Conservation (phyloP, 2,113 vertebrate genomes). For the Oncorhynchus masou region DNA sequence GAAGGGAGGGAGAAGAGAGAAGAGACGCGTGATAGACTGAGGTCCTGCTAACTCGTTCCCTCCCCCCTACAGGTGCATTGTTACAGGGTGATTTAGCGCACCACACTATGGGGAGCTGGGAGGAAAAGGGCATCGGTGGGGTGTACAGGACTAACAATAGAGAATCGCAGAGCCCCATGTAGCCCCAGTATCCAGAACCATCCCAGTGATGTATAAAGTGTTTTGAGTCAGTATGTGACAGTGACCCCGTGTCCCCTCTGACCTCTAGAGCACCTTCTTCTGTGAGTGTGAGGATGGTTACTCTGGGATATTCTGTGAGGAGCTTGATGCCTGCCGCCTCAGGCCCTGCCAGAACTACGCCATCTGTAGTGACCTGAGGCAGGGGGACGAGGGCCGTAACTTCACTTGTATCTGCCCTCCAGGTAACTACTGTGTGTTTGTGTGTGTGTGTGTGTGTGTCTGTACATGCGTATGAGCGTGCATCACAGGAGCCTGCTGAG, state of each 20-base stretch:
- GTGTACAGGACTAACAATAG: too few relatives aligned
- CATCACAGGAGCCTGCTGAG: too few relatives aligned
- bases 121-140: too few relatives aligned
- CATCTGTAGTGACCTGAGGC: slow-evolving; percentile 80
- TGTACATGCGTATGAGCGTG: too few relatives aligned
- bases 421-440: slow-evolving; percentile 65
- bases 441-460: not conserved
- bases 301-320: slow-evolving; percentile 86
- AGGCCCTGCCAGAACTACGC: slow-evolving; percentile 86
- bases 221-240: too few relatives aligned
- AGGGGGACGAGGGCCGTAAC: slow-evolving; percentile 82
- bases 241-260: not conserved
- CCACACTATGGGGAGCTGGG: too few relatives aligned
- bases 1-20: not conserved
- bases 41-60: too few relatives aligned
- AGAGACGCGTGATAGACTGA: not conserved
- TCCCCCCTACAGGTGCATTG: too few relatives aligned
- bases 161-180: too few relatives aligned
- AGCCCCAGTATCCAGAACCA: too few relatives aligned
- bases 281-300: slow-evolving; percentile 86
- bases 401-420: slow-evolving; percentile 86
- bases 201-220: too few relatives aligned
- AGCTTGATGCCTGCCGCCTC: slow-evolving; percentile 87
- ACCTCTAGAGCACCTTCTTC: slow-evolving; percentile 83
- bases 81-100: too few relatives aligned